Percentiles rank a stretch among this genome's conserved stretches.
These are phyloP conservation scores for Colaptes auratus DNA, from an alignment of 2,113 vertebrate species.

Conservation along the genomic window DNA sequence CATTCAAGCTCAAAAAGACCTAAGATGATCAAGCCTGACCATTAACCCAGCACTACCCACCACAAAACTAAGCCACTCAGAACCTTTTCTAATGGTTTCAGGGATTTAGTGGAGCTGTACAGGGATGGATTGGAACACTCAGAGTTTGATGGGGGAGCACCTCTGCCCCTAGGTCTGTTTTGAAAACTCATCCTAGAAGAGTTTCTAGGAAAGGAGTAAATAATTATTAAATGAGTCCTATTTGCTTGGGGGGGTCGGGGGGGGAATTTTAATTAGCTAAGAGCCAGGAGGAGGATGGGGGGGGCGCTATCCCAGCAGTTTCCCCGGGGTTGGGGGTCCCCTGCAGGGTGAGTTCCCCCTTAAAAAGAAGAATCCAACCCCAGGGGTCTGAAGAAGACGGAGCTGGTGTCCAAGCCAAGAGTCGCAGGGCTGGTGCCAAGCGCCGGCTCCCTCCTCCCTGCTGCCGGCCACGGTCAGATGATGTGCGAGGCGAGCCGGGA, in stretches of 20 bases:
- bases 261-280: not conserved
- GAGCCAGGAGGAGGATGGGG: not conserved
- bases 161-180: not conserved
- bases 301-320: rapidly evolving
- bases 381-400: not conserved
- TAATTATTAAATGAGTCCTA: not conserved
- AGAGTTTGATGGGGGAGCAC: not conserved
- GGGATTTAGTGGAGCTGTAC: not conserved
- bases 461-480: constrained; percentile 77
- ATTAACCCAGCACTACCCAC: not conserved
- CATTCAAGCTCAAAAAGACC: not conserved
- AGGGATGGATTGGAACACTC: not conserved
- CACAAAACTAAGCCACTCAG: not conserved
- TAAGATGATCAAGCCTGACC: not conserved
- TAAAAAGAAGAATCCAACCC: not conserved
- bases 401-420: constrained; percentile 60
- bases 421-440: constrained; percentile 51
- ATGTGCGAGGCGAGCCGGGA: constrained; percentile 78
- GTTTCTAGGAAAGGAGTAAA: not conserved
- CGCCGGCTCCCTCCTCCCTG: constrained; percentile 27
- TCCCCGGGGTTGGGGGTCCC: not conserved
- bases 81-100: not conserved
- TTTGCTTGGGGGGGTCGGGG: not conserved
- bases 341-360: not conserved
- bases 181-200: not conserved